Evolutionary conservation across 2,113 vertebrate genomes (phyloP).

Genomic region (Butorides virescens): DNA sequence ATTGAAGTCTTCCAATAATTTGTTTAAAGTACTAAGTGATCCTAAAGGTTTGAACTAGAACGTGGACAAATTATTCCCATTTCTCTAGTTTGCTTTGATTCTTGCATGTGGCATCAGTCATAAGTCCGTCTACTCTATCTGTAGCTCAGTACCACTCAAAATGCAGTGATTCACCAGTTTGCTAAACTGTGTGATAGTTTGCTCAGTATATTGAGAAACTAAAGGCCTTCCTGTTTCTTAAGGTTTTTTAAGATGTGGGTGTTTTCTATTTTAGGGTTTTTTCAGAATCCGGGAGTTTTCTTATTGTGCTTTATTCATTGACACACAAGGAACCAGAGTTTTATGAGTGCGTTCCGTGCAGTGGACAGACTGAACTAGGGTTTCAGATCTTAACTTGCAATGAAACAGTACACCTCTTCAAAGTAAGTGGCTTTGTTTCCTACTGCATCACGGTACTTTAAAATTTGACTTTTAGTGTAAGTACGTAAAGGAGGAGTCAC

Average conservation of each 20-base stretch:
- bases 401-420: slow-evolving; percentile 83
- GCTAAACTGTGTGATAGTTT: background rate
- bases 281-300: slow-evolving; percentile 84
- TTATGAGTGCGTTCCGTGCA: slow-evolving; percentile 82
- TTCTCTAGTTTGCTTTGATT: background rate
- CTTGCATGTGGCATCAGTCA: background rate
- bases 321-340: slow-evolving; percentile 90
- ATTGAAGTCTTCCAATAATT: background rate
- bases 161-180: background rate
- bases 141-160: background rate
- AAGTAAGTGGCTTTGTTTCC: slow-evolving; percentile 75
- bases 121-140: background rate
- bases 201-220: background rate
- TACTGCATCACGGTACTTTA: background rate
- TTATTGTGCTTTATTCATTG: slow-evolving; percentile 86
- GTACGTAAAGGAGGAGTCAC: background rate
- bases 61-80: background rate
- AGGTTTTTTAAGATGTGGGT: background rate
- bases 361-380: slow-evolving; percentile 70
- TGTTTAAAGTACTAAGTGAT: background rate
- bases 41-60: background rate
- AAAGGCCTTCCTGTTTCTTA: background rate
- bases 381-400: slow-evolving; percentile 85
- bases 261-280: slow-evolving; percentile 76
- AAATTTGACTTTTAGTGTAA: background rate